Evolutionary conservation across 2,113 vertebrate genomes (phyloP), one percentile per base, ranked within the genome.

Genomic region (Thryonomys swinderianus): DNA sequence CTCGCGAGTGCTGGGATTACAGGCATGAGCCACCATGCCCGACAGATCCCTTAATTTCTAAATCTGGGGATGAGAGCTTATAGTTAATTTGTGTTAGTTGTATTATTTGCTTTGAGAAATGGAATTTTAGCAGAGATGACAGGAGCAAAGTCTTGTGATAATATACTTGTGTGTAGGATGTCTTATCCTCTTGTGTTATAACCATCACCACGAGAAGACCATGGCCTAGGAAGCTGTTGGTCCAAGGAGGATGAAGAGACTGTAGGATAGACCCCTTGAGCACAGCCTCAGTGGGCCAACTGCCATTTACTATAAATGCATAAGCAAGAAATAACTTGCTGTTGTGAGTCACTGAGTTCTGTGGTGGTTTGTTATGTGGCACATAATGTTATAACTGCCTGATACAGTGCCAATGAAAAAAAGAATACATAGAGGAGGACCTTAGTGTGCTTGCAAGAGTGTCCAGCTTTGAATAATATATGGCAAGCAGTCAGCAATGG

Each of bases 311-410:
- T 89, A 6, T 37, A 74, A 74, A 85, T 59, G 32, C n/a, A 9
- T 64, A 64, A 89, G 34, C 67, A 76, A 80, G 55, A 88, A 82
- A 81, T 42, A 69, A 55, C 51, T 94, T 71, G 42, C 57, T 88
- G 3, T 48, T 66, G 66, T 59, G 59, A 94, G 27, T 27, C 18
- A 74, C 30, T 89, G 86, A 86, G 9, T 45, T 91, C 71, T 79
- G 40, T 76, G n/a, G 53, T 94, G 32, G 66, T 62, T 94, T 93
- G 34, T 85, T 85, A 34, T 40, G 12, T 21, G 69, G 53, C 30
- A 32, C 40, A 42, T 55, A 51, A 20, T 78, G 27, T 76, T 37
- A 57, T 2, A 90, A 45, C 62, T 85, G 66, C 92, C 53, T 42
- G 23, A 53, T 66, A 21, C 3, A 42, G 34, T 61, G 59, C 45